Conservation (phyloP, 2,797 vertebrate genomes). For the Aulostomus chinensis region DNA sequence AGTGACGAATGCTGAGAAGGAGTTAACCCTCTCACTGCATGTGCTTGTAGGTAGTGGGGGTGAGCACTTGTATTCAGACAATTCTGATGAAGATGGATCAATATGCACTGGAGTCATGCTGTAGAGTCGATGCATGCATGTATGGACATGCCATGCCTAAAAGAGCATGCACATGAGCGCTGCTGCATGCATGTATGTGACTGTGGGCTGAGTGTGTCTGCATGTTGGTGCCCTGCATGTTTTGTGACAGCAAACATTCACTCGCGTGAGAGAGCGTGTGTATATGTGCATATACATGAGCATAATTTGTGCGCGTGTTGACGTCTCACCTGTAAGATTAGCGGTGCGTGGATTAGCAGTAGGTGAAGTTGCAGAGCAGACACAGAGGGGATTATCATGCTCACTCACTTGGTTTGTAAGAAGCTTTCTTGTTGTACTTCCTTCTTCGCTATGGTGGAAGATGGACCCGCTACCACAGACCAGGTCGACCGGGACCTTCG, state of each 20-base stretch:
- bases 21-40: conserved; percentile 65
- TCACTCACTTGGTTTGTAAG: conserved; percentile 60
- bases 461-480: conserved; percentile 34
- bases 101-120: conserved; percentile 37
- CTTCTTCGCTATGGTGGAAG: conserved; percentile 39
- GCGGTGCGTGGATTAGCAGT: conserved; percentile 69
- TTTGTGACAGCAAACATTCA: neutral
- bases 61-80: conserved; percentile 13
- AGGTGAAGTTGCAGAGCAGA: conserved; percentile 82
- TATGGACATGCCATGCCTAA: conserved; percentile 52
- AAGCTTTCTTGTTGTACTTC: conserved; percentile 68
- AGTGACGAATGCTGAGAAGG: conserved; percentile 54
- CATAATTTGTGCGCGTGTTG: conserved; percentile 22
- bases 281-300: conserved; percentile 9
- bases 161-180: conserved; percentile 42
- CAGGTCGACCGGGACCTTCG: conserved; percentile 28
- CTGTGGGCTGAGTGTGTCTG: conserved; percentile 40
- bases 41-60: conserved; percentile 47
- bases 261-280: neutral
- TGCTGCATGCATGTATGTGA: conserved; percentile 49
- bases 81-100: conserved; percentile 7
- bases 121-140: conserved; percentile 46
- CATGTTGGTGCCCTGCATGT: conserved; percentile 54
- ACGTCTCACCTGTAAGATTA: conserved; percentile 71
- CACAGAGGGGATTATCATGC: conserved; percentile 76